A percentile compares a stretch with the other conserved stretches of the same genome.
Conservation (phyloP, 2,888 invertebrate genomes). For the Dynastes hyllus region DNA sequence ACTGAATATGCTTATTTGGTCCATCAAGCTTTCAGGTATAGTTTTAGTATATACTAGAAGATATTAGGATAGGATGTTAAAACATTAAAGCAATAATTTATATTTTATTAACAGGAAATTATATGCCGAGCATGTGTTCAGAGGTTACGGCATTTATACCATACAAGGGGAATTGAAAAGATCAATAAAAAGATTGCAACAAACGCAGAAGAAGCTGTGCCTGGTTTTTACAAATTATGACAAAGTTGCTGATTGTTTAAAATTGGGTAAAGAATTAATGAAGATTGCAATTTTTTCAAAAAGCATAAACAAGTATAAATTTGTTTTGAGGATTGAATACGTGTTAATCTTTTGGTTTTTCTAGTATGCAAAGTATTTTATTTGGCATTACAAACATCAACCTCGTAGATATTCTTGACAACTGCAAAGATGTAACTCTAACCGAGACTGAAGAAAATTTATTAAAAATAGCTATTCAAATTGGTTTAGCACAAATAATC, state of each 20-base stretch:
- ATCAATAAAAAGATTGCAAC: background rate
- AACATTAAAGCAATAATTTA: too few relatives aligned
- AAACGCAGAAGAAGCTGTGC: conserved; percentile 1
- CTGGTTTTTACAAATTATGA: conserved; percentile 26
- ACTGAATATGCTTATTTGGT: conserved; percentile 62
- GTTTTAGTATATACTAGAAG: too few relatives aligned
- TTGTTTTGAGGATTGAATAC: background rate
- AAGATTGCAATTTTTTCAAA: conserved; percentile 34
- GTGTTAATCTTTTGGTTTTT: background rate
- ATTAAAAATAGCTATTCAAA: conserved; percentile 75
- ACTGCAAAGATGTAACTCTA: conserved; percentile 9
- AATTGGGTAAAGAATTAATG: conserved; percentile 24
- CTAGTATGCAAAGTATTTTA: conserved; percentile 39
- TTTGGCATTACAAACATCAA: conserved; percentile 31
- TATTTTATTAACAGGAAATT: background rate
- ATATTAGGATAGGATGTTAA: too few relatives aligned
- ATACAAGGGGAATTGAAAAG: conserved; percentile 4
- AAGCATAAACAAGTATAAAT: conserved; percentile 35
- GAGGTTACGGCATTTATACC: conserved; percentile 23
- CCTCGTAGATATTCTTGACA: conserved; percentile 44
- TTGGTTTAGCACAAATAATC: conserved; percentile 70
- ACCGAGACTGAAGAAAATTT: conserved; percentile 46
- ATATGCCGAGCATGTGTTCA: background rate
- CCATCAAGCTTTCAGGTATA: conserved; percentile 55
- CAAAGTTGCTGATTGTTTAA: background rate